Conservation (phyloP, 2,888 invertebrate genomes). For the Tipula vernalis region DNA sequence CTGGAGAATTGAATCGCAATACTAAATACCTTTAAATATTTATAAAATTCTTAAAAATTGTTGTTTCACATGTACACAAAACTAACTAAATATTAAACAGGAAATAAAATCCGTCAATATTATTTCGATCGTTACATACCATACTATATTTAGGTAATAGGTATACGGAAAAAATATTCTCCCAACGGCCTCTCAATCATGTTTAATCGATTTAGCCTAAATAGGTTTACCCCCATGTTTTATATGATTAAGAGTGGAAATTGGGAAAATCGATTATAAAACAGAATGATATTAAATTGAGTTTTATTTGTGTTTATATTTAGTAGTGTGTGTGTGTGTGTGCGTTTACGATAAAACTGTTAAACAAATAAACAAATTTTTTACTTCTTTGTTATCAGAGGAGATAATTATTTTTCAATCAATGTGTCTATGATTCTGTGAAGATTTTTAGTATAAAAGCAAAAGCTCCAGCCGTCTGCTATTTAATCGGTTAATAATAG, state of each 20-base stretch:
- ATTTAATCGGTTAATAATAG: background rate
- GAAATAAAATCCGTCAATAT: background rate
- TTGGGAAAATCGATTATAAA: background rate
- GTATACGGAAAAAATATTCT: background rate
- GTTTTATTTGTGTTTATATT: background rate
- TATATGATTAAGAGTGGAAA: background rate
- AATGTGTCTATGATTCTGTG: background rate
- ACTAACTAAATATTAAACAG: background rate
- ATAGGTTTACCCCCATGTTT: background rate
- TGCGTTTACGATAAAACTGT: background rate
- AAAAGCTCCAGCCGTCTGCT: background rate
- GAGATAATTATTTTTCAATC: background rate
- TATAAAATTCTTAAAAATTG: background rate
- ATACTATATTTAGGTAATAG: background rate
- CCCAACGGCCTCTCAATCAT: background rate
- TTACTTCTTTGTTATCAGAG: background rate
- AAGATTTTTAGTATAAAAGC: background rate
- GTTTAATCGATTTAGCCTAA: background rate
- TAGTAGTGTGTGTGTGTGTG: background rate
- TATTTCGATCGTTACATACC: background rate
- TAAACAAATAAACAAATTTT: background rate
- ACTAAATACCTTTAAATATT: background rate
- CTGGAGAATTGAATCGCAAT: background rate
- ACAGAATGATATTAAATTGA: background rate
- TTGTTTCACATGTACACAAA: background rate